A percentile compares a stretch with the other conserved stretches of the same genome.
Conservation (phyloP, 2,888 invertebrate species). For the Strigamia crassipes region DNA sequence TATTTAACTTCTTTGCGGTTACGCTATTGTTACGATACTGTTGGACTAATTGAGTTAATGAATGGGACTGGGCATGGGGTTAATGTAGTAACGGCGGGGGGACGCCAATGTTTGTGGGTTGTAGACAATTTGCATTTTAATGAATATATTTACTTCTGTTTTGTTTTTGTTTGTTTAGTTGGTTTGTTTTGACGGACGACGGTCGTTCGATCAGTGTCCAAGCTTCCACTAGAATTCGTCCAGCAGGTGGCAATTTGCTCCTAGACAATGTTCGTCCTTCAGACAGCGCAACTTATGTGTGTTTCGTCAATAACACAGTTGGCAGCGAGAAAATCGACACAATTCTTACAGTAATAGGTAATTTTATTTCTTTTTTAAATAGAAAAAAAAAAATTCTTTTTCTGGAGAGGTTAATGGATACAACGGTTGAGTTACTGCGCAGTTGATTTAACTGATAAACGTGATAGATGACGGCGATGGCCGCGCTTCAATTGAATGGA, state of each 20-base stretch:
- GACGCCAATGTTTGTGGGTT: no score
- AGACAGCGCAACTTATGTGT: conserved; percentile 74
- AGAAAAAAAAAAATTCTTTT: neutral
- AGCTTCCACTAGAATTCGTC: conserved; percentile 67
- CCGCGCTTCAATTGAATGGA: neutral
- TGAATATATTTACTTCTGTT: no score
- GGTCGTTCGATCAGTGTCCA: conserved; percentile 46
- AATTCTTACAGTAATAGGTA: conserved; percentile 54
- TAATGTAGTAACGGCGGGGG: no score
- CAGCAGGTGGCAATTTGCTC: conserved; percentile 75
- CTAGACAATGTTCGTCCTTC: conserved; percentile 76
- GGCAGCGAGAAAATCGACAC: conserved; percentile 56
- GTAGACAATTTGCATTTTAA: no score
- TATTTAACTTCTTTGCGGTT: no score
- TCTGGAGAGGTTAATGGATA: no score
- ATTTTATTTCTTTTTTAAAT: no score
- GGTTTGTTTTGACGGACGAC: conserved; percentile 48
- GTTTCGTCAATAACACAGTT: conserved; percentile 58
- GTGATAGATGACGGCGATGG: neutral
- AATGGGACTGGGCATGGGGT: no score
- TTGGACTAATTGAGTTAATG: no score
- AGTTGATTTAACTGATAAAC: no score
- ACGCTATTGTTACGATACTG: no score
- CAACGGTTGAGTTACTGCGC: no score
- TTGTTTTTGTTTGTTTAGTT: conserved; percentile 44